Base-by-base conservation (phyloP, 1,140 invertebrate species). In the Drosophila mayri region DNA sequence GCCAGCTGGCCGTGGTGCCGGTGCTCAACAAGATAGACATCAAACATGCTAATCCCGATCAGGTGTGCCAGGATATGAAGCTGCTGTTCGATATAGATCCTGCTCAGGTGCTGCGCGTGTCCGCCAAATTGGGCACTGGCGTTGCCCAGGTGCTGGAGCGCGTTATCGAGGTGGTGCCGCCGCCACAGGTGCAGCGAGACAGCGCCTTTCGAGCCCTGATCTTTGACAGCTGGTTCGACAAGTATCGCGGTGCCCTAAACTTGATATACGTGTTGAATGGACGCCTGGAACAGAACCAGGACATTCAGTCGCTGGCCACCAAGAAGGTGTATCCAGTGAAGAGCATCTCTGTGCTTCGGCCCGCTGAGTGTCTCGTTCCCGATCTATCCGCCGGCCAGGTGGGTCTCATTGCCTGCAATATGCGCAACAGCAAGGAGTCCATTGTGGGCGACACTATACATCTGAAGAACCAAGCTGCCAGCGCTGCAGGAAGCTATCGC, bases 11-110 rank as follows among this genome's bases (percentile, higher is more conserved):
- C 4, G 96, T 99, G 67, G 96, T 99, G 84, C 98, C 99, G 9
- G 97, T 98, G 2, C 94, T 99, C 5, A 99, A 99, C 93, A 99
- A 99, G 94, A 97, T 99, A 63, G 99, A 99, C 93, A 94, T 99
- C 47, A 98, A 98, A 86, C 95, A 96, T 93, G 98, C 98, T 1
- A 94, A 98, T 92, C 97, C 98, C 10, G 96, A 97, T 1, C 94
- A 93, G 77, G 97, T 98, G 1, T 94, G 94, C 54, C 93, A 95
- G 37, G 98, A 99, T 92, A 91, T 99, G 71, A 93, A 96, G 57
- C 95, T 94, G n/a, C 91, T 99, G 12, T 99, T 99, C 93, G 96
- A 96, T 55, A 96, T 99, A 73, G 94, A 97, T 7, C 93, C 95
- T 4, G 90, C 95, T 3, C 94, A 95, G 92, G 97, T 90, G 72